Conservation (phyloP, 2,113 vertebrate genomes). For the Solea senegalensis region DNA sequence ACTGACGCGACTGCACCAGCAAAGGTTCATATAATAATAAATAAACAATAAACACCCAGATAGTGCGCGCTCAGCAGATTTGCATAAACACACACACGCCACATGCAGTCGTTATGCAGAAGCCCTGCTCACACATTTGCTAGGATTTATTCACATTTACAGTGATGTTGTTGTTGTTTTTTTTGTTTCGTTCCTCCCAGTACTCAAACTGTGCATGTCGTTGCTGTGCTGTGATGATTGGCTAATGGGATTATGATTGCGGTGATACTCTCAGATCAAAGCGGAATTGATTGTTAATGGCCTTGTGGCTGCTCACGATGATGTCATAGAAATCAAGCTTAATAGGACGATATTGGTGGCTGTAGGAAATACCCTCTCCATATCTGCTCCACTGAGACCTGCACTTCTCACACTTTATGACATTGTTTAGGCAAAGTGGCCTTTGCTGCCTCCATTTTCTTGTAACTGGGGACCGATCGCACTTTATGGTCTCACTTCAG, state of each 20-base stretch:
- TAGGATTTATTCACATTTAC: conserved; percentile 32
- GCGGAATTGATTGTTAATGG: conserved; percentile 33
- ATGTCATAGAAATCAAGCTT: conserved; percentile 34
- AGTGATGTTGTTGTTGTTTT: conserved; percentile 3
- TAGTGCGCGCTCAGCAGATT: conserved; percentile 42
- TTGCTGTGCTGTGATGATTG: conserved; percentile 60
- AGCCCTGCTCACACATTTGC: conserved; percentile 34
- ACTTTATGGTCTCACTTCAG: conserved; percentile 39
- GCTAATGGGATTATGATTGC: conserved; percentile 47
- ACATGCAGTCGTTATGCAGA: conserved; percentile 23
- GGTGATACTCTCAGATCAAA: conserved; percentile 41
- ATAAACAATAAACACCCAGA: conserved; percentile 64
- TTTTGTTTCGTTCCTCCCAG: background rate
- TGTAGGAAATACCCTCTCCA: conserved; percentile 63
- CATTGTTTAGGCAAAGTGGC: conserved; percentile 14
- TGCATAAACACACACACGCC: conserved; percentile 50
- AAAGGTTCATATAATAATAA: conserved; percentile 53
- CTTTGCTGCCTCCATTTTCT: conserved; percentile 20
- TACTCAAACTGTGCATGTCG: conserved; percentile 57
- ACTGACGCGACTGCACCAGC: conserved; percentile 47
- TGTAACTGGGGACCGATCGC: conserved; percentile 35
- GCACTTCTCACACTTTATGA: conserved; percentile 8
- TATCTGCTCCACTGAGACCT: conserved; percentile 48
- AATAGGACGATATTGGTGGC: conserved; percentile 30
- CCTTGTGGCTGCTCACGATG: conserved; percentile 14